These are phyloP conservation scores for Salvelinus sp. DNA, from an alignment of 2,113 vertebrate species.

Conservation along the genomic window DNA sequence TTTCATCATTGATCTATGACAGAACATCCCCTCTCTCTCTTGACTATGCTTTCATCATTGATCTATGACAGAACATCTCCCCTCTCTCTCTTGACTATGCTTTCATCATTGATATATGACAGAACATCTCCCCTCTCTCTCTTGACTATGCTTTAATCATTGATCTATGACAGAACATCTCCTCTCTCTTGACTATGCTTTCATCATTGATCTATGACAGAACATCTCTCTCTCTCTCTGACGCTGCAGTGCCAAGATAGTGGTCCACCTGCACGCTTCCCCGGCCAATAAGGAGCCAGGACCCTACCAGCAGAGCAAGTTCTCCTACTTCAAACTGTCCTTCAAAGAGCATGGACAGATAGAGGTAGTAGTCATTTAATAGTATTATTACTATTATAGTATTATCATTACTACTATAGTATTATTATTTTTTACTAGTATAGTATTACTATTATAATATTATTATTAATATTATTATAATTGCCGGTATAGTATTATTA, in stretches of 20 bases:
- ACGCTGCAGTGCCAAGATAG: conserved; percentile 90
- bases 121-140: too few species aligned
- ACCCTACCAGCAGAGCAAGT: conserved; percentile 92
- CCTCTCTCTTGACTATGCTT: neutral
- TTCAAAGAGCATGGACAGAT: conserved; percentile 98
- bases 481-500: too few species aligned
- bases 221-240: neutral
- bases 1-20: neutral
- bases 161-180: neutral
- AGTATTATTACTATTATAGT: too few species aligned
- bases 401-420: too few species aligned
- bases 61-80: neutral
- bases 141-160: neutral
- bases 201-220: neutral
- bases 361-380: conserved; percentile 68
- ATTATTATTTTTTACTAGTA: too few species aligned
- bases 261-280: conserved; percentile 87
- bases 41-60: neutral
- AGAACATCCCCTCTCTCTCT: neutral
- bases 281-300: conserved; percentile 88
- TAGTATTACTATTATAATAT: too few species aligned
- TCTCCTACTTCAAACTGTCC: conserved; percentile 89
- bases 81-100: too few species aligned
- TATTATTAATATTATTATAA: too few species aligned
- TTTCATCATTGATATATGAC: too few species aligned